Evolutionary conservation across 2,888 invertebrate species (phyloP).

Genomic region (Acronicta alni): DNA sequence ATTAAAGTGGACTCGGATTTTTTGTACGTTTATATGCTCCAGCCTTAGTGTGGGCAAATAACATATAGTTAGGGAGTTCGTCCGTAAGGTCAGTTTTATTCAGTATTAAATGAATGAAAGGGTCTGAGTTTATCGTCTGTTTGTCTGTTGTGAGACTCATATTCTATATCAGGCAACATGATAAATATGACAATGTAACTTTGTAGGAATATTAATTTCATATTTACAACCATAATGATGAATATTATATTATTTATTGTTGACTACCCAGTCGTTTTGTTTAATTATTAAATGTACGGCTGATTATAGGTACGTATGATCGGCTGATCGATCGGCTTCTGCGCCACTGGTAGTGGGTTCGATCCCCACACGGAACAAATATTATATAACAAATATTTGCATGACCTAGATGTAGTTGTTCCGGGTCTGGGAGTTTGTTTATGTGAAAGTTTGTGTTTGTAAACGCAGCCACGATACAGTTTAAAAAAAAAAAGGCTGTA

Average conservation of each 20-base stretch:
- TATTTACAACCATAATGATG: neutral
- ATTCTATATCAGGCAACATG: neutral
- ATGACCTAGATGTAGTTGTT: too few relatives aligned
- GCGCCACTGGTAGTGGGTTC: too few relatives aligned
- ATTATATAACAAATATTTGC: too few relatives aligned
- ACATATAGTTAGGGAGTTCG: slow-evolving; percentile 6
- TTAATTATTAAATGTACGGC: too few relatives aligned
- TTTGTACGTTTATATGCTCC: slow-evolving; percentile 18
- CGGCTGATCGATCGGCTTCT: too few relatives aligned
- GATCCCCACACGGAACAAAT: too few relatives aligned
- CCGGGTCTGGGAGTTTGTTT: too few relatives aligned
- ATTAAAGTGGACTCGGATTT: slow-evolving; percentile 39
- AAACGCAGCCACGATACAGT: too few relatives aligned
- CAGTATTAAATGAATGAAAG: slow-evolving; percentile 1
- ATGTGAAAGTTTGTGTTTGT: too few relatives aligned
- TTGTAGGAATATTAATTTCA: neutral
- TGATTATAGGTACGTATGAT: too few relatives aligned
- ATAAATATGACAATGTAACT: neutral
- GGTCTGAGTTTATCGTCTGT: slow-evolving; percentile 17
- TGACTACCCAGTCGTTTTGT: neutral
- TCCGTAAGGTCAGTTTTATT: slow-evolving; percentile 11
- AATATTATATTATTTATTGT: neutral
- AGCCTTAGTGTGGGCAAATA: slow-evolving; percentile 1
- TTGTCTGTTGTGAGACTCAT: slow-evolving; percentile 2
- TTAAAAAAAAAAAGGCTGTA: too few relatives aligned